Percentiles rank a stretch among this genome's conserved stretches.
Conservation (phyloP, 1,140 invertebrate genomes). For the Lasioglossum albipes region DNA sequence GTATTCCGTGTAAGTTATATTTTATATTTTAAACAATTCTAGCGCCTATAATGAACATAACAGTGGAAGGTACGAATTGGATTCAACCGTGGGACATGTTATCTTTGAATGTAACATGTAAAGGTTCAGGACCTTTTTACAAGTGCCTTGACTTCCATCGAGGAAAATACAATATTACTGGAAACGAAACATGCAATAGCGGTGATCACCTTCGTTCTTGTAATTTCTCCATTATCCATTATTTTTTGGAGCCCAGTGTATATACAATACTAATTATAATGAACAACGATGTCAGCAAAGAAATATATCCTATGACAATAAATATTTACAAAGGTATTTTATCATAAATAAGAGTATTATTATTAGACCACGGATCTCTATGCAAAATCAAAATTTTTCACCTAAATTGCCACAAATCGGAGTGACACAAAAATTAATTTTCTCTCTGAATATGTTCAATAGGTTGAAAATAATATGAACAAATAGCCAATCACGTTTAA, state of each 20-base stretch:
- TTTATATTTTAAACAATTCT: slow-evolving; percentile 44
- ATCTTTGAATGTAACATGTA: slow-evolving; percentile 85
- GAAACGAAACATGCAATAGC: slow-evolving; percentile 86
- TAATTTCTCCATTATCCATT: slow-evolving; percentile 84
- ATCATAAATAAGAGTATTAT: not conserved
- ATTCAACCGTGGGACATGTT: slow-evolving; percentile 88
- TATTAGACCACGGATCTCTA: too few species aligned
- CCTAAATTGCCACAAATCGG: too few species aligned
- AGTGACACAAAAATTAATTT: too few species aligned
- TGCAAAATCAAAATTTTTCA: too few species aligned
- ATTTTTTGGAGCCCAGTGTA: slow-evolving; percentile 83
- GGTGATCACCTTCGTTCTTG: slow-evolving; percentile 78
- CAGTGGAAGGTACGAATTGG: slow-evolving; percentile 87
- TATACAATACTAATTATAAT: slow-evolving; percentile 88
- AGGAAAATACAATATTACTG: slow-evolving; percentile 88
- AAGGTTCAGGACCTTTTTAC: slow-evolving; percentile 85
- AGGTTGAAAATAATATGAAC: too few species aligned
- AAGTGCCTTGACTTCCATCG: slow-evolving; percentile 83
- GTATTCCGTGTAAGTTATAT: not conserved
- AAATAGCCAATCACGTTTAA: too few species aligned
- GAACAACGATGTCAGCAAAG: slow-evolving; percentile 86
- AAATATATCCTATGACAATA: slow-evolving; percentile 85
- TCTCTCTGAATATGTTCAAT: too few species aligned
- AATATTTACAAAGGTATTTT: slow-evolving; percentile 89
- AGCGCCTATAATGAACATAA: slow-evolving; percentile 86